Evolutionary conservation across 2,888 invertebrate genomes (phyloP).

Genomic region (Clostera curtula): DNA sequence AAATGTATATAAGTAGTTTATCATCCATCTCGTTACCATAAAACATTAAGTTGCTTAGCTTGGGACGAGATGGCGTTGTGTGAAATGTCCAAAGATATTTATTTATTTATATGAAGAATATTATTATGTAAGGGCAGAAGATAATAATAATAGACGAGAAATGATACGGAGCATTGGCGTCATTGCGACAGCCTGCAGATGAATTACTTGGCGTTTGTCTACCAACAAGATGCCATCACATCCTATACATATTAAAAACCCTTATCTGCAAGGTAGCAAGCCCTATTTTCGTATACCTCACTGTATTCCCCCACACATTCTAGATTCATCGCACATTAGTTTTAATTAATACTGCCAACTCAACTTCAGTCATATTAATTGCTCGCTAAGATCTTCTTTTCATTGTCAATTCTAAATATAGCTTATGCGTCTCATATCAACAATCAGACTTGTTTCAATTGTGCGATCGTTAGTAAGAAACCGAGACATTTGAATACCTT

Average conservation of each 20-base stretch:
- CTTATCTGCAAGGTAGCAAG: slow-evolving; percentile 8
- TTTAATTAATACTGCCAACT: slow-evolving; percentile 37
- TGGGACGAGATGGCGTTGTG: too few species aligned
- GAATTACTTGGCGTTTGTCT: slow-evolving; percentile 35
- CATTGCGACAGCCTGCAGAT: slow-evolving; percentile 24
- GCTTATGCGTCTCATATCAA: slow-evolving; percentile 13
- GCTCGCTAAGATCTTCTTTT: slow-evolving; percentile 32
- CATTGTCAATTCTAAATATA: slow-evolving; percentile 32
- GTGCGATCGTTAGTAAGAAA: slow-evolving; percentile 36
- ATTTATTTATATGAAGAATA: too few species aligned
- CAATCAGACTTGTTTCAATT: slow-evolving; percentile 26
- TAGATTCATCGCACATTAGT: slow-evolving; percentile 34
- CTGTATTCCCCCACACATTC: slow-evolving; percentile 16
- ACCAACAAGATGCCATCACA: slow-evolving; percentile 22
- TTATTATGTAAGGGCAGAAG: too few species aligned
- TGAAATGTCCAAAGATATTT: too few species aligned
- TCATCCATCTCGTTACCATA: too few species aligned
- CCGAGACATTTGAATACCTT: slow-evolving; percentile 49
- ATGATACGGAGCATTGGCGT: too few species aligned
- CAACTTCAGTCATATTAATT: slow-evolving; percentile 48
- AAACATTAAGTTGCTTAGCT: too few species aligned
- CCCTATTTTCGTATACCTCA: slow-evolving; percentile 5
- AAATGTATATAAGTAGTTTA: too few species aligned
- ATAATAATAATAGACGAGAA: too few species aligned
- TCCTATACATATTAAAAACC: slow-evolving; percentile 4